Base-by-base conservation (phyloP, 2,888 invertebrate species). In the Drosophila macrospina region DNA sequence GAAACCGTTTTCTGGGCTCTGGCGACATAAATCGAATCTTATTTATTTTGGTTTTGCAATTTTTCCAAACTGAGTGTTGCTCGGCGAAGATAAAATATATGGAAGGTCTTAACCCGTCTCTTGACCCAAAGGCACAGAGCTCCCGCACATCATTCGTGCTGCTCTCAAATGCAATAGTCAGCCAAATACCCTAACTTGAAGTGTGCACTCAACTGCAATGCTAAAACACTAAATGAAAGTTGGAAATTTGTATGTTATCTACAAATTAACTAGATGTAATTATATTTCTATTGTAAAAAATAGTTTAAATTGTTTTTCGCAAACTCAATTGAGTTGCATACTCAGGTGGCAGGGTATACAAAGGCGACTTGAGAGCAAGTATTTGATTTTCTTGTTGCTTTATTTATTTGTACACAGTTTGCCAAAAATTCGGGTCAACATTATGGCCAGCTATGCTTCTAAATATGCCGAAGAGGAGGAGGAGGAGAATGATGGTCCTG, bases 391-490 rank as follows among this genome's bases (percentile, higher is more conserved):
- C 73, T 85, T 87, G 69, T 77, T 82, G 88, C 86, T 77, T 88
- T 86, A 85, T 85, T 83, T 83, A 83, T 83, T 82, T 85, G 82
- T 68, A 68, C 70, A 78, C 76, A 78, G 72, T 78, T 84, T 86
- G 80, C 65, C 86, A 86, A 80, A 86, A 85, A 86, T 88, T 88
- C 81, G 85, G 85, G 88, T 85, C 87, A 85, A 85, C 88, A 86
- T 88, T 88, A 88, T 85, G 85, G 86, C 68, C 86, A 80, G 74
- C 86, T 54, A 75, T 69, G 76, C 62, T 39, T 72, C 72, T 69
- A 70, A 68, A 72, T 67, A 69, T 70, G 67, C 55, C 45, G 41
- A 37, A 55, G 52, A 50, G 63, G 37, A 39, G 63, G 51, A 42
- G n/a, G 47, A 7, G 13, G 44, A 63, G 55, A 30, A 51, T 20